Percentiles rank a stretch among this genome's conserved stretches.
These are phyloP conservation scores for Poeciliopsis occidentalis DNA, from an alignment of 2,113 vertebrate species.

Conservation along the genomic window DNA sequence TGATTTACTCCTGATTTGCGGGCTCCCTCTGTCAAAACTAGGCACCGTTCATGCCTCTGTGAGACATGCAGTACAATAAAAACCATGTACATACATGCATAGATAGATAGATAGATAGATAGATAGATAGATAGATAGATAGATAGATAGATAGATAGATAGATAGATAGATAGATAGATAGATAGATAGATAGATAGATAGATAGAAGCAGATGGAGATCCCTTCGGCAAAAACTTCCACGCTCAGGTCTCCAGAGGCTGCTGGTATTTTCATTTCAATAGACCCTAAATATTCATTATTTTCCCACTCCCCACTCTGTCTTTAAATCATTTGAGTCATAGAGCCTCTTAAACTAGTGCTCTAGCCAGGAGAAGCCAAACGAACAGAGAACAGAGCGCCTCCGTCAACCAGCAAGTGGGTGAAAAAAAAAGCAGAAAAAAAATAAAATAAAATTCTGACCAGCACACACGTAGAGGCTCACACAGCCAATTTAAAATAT, in stretches of 20 bases:
- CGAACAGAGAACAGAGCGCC: constrained; percentile 40
- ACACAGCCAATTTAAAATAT: constrained; percentile 13
- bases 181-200: constrained; percentile 28
- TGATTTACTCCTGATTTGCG: constrained; percentile 75
- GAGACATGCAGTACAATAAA: constrained; percentile 46
- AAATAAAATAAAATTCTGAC: constrained; percentile 11
- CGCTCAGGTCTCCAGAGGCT: constrained; percentile 74
- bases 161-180: constrained; percentile 18
- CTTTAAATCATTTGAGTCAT: constrained; percentile 64
- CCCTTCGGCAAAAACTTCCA: constrained; percentile 80
- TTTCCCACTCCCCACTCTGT: constrained; percentile 66
- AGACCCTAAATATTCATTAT: constrained; percentile 84
- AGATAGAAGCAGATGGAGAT: constrained; percentile 80
- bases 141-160: not conserved
- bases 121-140: too few species aligned
- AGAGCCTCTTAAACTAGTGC: constrained; percentile 58
- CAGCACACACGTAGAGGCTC: constrained; percentile 31
- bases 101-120: not conserved
- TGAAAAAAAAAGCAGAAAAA: constrained; percentile 24
- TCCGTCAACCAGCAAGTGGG: constrained; percentile 57
- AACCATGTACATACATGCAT: constrained; percentile 15
- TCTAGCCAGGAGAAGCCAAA: constrained; percentile 47
- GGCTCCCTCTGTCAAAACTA: constrained; percentile 75
- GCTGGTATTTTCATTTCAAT: constrained; percentile 83
- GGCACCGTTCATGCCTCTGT: constrained; percentile 56